Conservation (phyloP, 2,113 vertebrate genomes). For the Lates calcarifer region DNA sequence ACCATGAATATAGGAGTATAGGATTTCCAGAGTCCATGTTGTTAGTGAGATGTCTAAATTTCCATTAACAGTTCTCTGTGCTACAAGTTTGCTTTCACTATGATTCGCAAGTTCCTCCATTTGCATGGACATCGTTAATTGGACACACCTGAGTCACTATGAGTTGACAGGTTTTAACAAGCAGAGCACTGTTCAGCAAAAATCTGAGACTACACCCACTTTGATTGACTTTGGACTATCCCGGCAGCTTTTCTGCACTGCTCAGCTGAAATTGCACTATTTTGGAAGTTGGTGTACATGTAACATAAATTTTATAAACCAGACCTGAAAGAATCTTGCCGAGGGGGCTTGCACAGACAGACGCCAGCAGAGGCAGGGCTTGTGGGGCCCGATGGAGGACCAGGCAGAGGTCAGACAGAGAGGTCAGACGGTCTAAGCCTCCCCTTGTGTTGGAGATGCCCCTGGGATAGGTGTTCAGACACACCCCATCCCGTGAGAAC, state of each 20-base stretch:
- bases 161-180: neutral
- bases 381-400: slow-evolving; percentile 43
- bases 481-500: slow-evolving; percentile 74
- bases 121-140: neutral
- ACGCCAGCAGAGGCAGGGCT: slow-evolving; percentile 24
- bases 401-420: slow-evolving; percentile 59
- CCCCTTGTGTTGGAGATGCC: slow-evolving; percentile 51
- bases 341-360: slow-evolving; percentile 33
- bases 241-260: neutral
- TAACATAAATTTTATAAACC: slow-evolving; percentile 17
- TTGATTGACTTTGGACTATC: slow-evolving; percentile 21
- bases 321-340: slow-evolving; percentile 66
- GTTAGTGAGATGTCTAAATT: neutral
- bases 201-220: slow-evolving; percentile 33
- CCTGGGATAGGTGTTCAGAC: slow-evolving; percentile 62
- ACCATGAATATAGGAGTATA: too few species aligned
- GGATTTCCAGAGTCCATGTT: neutral
- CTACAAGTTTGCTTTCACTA: neutral
- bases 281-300: slow-evolving; percentile 4
- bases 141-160: neutral
- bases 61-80: neutral
- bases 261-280: slow-evolving; percentile 4
- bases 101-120: neutral
- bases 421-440: slow-evolving; percentile 74
- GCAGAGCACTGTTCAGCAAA: neutral